These are phyloP conservation scores for Tetragonula clypearis DNA, from an alignment of 1,140 invertebrate genomes.

Conservation along the genomic window DNA sequence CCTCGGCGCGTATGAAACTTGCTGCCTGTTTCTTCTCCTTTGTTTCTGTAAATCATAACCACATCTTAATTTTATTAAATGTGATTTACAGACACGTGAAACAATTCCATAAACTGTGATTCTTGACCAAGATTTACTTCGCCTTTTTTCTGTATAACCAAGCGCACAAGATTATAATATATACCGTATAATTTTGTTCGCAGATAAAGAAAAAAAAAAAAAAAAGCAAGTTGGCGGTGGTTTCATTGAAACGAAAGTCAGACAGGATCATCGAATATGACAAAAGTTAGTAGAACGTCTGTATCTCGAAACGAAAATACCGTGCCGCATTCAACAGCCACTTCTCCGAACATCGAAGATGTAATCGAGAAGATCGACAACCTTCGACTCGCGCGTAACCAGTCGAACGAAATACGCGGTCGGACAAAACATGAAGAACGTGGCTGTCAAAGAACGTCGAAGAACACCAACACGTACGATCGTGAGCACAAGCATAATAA, in stretches of 20 bases:
- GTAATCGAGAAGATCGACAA: constrained; percentile 62
- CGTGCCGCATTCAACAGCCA: no score
- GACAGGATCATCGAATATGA: not conserved
- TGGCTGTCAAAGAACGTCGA: not conserved
- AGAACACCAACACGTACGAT: not conserved
- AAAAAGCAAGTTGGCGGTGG: no score
- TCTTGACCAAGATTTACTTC: not conserved
- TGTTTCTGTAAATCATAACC: no score
- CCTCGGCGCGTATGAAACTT: no score
- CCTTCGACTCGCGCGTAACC: constrained; percentile 29
- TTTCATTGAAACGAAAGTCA: not conserved
- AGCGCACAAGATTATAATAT: not conserved
- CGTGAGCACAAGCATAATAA: not conserved
- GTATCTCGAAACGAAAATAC: not conserved
- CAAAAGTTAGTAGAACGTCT: not conserved
- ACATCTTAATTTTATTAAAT: no score
- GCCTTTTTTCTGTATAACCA: not conserved
- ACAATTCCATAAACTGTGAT: not conserved
- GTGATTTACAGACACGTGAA: not conserved
- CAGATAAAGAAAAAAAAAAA: not conserved
- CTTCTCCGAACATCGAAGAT: constrained; percentile 50
- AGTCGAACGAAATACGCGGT: not conserved
- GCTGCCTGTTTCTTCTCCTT: no score
- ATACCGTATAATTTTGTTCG: not conserved
- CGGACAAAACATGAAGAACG: not conserved